Percentiles rank a stretch among this genome's conserved stretches.
phyloP scores from a whole-genome alignment of 2,797 vertebrate species.

The Graptemys geographica region DNA sequence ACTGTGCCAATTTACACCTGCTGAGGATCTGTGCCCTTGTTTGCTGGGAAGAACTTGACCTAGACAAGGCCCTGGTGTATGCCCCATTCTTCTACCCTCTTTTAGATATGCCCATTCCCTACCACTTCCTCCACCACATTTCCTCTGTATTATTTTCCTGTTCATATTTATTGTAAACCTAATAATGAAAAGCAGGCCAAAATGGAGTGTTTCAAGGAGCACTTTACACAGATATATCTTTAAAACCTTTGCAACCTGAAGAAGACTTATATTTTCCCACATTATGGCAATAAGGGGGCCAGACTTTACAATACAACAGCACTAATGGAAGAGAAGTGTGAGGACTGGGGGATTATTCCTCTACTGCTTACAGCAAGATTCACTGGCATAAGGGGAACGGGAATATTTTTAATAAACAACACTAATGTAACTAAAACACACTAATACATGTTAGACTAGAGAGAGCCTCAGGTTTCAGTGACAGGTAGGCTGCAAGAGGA shows the following conservation, averaged over 20 bases:
- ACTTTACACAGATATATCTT: no score
- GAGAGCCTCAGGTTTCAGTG: background rate
- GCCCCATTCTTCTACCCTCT: background rate
- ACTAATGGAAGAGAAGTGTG: no score
- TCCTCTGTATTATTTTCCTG: background rate
- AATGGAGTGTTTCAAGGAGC: no score
- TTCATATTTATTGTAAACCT: no score
- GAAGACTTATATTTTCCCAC: no score
- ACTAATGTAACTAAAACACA: background rate
- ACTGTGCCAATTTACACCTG: background rate
- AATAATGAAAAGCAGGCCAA: no score
- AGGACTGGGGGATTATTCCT: background rate
- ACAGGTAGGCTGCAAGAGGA: background rate
- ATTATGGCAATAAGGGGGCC: no score
- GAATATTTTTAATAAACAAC: background rate
- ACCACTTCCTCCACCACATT: background rate
- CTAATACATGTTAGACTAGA: background rate
- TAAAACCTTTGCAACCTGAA: no score
- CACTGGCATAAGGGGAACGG: background rate
- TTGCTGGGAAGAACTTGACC: background rate
- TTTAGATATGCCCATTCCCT: background rate
- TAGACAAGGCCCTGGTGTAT: background rate
- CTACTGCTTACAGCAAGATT: background rate
- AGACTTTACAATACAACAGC: no score
- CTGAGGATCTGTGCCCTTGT: background rate